A percentile compares a stretch with the other conserved stretches of the same genome.
These are phyloP conservation scores for Trilocha varians DNA, from an alignment of 2,888 invertebrate species.

Conservation along the genomic window DNA sequence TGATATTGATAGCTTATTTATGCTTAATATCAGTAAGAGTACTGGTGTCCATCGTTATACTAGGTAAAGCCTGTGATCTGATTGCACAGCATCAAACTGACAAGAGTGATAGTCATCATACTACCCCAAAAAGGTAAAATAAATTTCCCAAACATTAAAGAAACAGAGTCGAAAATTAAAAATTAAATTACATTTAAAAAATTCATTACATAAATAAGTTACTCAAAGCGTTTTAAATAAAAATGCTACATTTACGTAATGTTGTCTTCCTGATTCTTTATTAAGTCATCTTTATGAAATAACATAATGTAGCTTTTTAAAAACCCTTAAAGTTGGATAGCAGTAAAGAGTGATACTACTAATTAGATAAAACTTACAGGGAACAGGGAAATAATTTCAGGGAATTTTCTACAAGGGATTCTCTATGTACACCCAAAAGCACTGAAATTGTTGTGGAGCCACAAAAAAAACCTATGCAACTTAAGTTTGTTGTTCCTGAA, in stretches of 20 bases:
- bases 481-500: slow-evolving; percentile 55
- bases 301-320: too few relatives aligned
- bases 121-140: slow-evolving; percentile 57
- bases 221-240: not conserved
- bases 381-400: too few relatives aligned
- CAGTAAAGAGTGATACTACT: not conserved
- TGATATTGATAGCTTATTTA: slow-evolving; percentile 83
- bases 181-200: too few relatives aligned
- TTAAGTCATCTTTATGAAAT: too few relatives aligned
- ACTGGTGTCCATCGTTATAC: slow-evolving; percentile 88
- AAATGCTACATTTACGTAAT: not conserved
- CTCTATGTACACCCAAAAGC: slow-evolving; percentile 30
- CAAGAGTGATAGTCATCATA: slow-evolving; percentile 62
- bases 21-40: slow-evolving; percentile 84
- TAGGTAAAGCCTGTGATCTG: slow-evolving; percentile 92
- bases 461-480: slow-evolving; percentile 42
- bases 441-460: slow-evolving; percentile 37
- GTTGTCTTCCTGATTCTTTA: too few relatives aligned
- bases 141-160: too few relatives aligned
- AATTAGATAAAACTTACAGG: slow-evolving; percentile 24
- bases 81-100: slow-evolving; percentile 82
- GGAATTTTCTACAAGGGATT: slow-evolving; percentile 44
- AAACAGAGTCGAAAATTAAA: too few relatives aligned
- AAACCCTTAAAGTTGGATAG: too few relatives aligned
- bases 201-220: too few relatives aligned